Evolutionary conservation across 2,113 vertebrate species (phyloP).

Genomic region (Trogon melanurus): DNA sequence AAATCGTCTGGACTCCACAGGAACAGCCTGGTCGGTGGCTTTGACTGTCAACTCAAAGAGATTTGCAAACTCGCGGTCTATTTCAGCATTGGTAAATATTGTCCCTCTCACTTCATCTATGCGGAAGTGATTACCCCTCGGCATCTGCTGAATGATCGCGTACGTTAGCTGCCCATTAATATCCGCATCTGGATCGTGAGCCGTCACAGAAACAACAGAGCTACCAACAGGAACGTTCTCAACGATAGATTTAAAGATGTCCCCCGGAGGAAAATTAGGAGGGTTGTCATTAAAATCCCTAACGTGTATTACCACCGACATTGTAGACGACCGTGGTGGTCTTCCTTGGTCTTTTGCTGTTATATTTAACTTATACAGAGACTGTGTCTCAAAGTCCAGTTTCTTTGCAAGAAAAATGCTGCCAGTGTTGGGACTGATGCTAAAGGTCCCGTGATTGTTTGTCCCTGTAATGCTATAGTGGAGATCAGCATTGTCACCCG

Average conservation of each 20-base stretch:
- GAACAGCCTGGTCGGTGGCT: constrained; percentile 92
- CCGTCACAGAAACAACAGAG: constrained; percentile 88
- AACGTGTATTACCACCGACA: constrained; percentile 91
- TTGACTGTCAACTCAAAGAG: constrained; percentile 94
- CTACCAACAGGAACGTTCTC: constrained; percentile 92
- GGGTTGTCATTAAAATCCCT: constrained; percentile 97
- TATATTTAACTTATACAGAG: constrained; percentile 92
- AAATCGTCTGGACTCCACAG: constrained; percentile 87
- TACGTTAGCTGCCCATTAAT: constrained; percentile 93
- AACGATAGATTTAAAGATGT: constrained; percentile 94
- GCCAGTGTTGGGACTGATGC: constrained; percentile 94
- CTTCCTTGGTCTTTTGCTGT: constrained; percentile 92
- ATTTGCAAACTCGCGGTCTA: constrained; percentile 94
- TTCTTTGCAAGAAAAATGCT: constrained; percentile 94
- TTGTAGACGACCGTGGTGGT: constrained; percentile 88
- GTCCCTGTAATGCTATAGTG: constrained; percentile 91
- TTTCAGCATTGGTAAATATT: constrained; percentile 87
- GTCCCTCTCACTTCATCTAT: constrained; percentile 86
- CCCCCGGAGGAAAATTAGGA: constrained; percentile 89
- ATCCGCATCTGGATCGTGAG: constrained; percentile 93
- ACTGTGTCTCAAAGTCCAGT: constrained; percentile 94
- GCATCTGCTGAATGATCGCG: constrained; percentile 90
- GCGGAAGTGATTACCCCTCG: constrained; percentile 89
- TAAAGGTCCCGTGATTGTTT: constrained; percentile 95
- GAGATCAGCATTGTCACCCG: constrained; percentile 92